A percentile compares a stretch with the other conserved stretches of the same genome.
Conservation (phyloP, 2,113 vertebrate genomes). For the Neoarius graeffei region DNA sequence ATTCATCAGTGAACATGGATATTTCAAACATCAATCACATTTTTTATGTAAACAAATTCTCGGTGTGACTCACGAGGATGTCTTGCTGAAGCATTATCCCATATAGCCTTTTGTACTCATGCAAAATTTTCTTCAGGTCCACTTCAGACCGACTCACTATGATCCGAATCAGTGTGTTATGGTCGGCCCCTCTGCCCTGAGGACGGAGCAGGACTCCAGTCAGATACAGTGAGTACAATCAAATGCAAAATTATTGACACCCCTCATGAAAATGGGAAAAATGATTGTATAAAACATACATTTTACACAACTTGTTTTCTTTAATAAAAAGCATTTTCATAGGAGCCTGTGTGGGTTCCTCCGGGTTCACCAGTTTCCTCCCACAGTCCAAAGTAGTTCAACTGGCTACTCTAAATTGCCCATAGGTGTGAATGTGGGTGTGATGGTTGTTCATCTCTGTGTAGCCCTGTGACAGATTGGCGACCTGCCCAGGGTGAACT, state of each 20-base stretch:
- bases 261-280: neutral
- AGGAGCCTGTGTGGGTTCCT: neutral
- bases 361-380: too few relatives aligned
- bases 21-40: neutral
- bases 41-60: neutral
- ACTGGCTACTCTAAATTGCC: too few relatives aligned
- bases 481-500: too few relatives aligned
- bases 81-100: conserved; percentile 73
- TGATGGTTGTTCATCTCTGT: too few relatives aligned
- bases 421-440: too few relatives aligned
- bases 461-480: too few relatives aligned
- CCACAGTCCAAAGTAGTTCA: too few relatives aligned
- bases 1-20: neutral
- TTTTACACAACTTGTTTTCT: neutral
- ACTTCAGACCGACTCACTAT: conserved; percentile 90
- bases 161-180: conserved; percentile 78
- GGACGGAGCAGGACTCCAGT: conserved; percentile 2
- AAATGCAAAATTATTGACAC: neutral
- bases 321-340: neutral
- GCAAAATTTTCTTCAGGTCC: conserved; percentile 85
- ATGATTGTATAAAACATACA: neutral
- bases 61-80: conserved; percentile 70
- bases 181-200: conserved; percentile 76
- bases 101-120: conserved; percentile 78
- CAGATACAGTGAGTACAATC: neutral